Evolutionary conservation across 2,888 invertebrate species (phyloP).

Genomic region (Eupeodes luniger): DNA sequence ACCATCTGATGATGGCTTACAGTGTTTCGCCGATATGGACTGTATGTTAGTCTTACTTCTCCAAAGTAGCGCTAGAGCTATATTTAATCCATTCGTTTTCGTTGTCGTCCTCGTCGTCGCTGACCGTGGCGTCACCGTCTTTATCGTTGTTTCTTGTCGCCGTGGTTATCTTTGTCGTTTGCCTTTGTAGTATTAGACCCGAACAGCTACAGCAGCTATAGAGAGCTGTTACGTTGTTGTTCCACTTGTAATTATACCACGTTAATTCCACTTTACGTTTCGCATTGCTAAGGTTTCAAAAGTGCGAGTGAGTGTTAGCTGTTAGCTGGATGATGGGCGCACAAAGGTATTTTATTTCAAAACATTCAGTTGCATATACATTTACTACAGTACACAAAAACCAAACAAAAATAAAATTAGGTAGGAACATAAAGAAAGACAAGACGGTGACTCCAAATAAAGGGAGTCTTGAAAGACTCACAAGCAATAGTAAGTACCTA

Average conservation of each 20-base stretch:
- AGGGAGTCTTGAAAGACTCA: conserved; percentile 8
- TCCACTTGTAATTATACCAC: conserved; percentile 75
- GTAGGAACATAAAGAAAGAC: conserved; percentile 12
- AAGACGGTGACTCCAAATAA: not conserved
- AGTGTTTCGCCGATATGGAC: conserved; percentile 27
- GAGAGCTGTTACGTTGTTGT: conserved; percentile 52
- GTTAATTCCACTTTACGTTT: conserved; percentile 73
- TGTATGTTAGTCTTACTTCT: conserved; percentile 8
- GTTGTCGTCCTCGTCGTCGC: too few relatives aligned
- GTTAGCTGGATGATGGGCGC: conserved; percentile 28
- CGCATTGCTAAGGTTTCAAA: conserved; percentile 67
- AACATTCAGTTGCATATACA: conserved; percentile 44
- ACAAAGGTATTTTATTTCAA: conserved; percentile 71
- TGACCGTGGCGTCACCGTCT: conserved; percentile 1
- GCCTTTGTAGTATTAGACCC: conserved; percentile 56
- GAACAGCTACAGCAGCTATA: not conserved
- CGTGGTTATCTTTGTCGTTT: conserved; percentile 35
- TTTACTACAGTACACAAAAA: not conserved
- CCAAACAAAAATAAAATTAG: not conserved
- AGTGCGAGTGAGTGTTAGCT: conserved; percentile 50
- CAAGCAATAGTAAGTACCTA: not conserved
- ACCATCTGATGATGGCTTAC: conserved; percentile 19
- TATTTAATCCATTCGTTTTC: conserved; percentile 53
- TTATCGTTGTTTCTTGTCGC: too few relatives aligned
- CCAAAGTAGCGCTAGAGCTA: conserved; percentile 34